A percentile compares a stretch with the other conserved stretches of the same genome.
Conservation (phyloP, 2,797 vertebrate genomes). For the Pseudomugil tenellus region DNA sequence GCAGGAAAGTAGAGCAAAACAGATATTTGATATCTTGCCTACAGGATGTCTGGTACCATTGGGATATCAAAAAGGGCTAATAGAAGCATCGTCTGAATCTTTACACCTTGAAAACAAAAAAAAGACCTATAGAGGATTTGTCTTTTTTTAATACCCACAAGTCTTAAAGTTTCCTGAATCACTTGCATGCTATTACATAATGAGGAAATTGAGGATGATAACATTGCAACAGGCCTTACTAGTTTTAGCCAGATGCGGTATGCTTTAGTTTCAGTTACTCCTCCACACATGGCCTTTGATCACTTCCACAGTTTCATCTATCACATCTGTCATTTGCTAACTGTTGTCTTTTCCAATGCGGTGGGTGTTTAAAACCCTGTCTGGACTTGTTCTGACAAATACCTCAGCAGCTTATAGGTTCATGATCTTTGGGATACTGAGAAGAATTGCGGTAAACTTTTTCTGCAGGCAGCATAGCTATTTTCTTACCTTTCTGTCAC, state of each 20-base stretch:
- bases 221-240: not conserved
- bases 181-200: not conserved
- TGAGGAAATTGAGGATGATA: not conserved
- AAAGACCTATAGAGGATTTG: too few species aligned
- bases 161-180: not conserved
- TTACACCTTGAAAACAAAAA: too few species aligned
- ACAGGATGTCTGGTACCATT: too few species aligned
- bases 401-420: slow-evolving; percentile 51
- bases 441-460: slow-evolving; percentile 17
- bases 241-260: not conserved
- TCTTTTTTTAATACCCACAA: too few species aligned
- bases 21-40: too few species aligned
- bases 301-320: slow-evolving; percentile 21
- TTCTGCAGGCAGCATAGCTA: slow-evolving; percentile 52
- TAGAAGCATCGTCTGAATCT: too few species aligned
- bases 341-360: slow-evolving; percentile 35
- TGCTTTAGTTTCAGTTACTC: not conserved
- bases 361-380: slow-evolving; percentile 51
- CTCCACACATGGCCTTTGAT: slow-evolving; percentile 12
- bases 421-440: slow-evolving; percentile 36
- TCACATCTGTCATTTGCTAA: slow-evolving; percentile 24
- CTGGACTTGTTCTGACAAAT: slow-evolving; percentile 69
- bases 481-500: slow-evolving; percentile 55
- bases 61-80: too few species aligned
- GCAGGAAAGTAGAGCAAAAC: too few species aligned